Base-by-base conservation (phyloP, 2,888 invertebrate species). In the Drosophila antonietae region DNA sequence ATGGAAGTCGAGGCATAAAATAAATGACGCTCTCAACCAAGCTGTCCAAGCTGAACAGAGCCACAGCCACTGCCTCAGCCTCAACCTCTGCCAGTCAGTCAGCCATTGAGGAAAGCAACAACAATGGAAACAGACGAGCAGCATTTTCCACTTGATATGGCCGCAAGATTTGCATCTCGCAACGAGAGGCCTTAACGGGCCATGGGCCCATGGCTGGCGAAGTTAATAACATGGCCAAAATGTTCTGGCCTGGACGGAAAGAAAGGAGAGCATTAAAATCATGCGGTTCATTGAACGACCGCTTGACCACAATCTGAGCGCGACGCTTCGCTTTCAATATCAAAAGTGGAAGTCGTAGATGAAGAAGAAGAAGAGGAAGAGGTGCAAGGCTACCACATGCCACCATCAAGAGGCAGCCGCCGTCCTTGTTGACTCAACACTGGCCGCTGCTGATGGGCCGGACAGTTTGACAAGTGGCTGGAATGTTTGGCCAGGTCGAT, bases 261-360 rank as follows among this genome's bases (percentile, higher is more conserved):
- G 47, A 56, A 35, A 43, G 57, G 44, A 60, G 64, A 64, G 67
- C 78, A 88, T 88, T 86, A 88, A 88, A 87, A 86, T 86, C 89
- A 86, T 84, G 63, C 89, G 77, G 82, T 82, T 86, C 84, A 88
- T 86, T 86, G 82, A 79, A 78, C 80, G 78, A 68, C 55, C 64
- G 63, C 53, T 65, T 71, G 86, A 73, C 83, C 81, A 80, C 78
- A 76, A 64, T 72, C 69, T 52, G 62, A 66, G 56, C 52, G 55
- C 68, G 28, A 2, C 55, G 41, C 55, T 53, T 83, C 83, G 81
- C 73, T 83, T 88, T 85, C 86, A 74, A 79, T 85, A 83, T 85
- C 68, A 79, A 84, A 83, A 88, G 83, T 85, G 74, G 87, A 78
- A 78, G 69, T 77, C 75, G 62, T 10, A 12, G 55, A 65, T 20